Base-by-base conservation (phyloP, 2,113 vertebrate species). In the Lepisosteus osseus region DNA sequence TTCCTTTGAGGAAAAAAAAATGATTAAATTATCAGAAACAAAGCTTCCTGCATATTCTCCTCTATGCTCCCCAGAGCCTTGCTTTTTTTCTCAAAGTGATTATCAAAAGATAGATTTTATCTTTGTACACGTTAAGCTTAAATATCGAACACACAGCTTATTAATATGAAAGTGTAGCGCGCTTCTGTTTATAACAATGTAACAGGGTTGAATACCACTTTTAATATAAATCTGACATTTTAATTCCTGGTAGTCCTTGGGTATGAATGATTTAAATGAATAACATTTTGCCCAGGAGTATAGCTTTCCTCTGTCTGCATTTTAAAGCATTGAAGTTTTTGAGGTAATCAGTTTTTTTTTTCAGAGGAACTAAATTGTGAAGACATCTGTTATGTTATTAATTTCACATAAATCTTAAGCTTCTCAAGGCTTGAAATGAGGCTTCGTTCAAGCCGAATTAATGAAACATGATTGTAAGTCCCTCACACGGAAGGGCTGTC, bases 381-480 rank as follows among this genome's bases (percentile, higher is more conserved):
- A 95, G 94, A 97, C 95, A 97, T 97, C 95, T 97, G 94, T 94
- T 95, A 94, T 91, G 92, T 95, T 95, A 97, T 97, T 96, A 97
- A 96, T 95, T 96, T 97, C 94, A 94, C 94, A 96, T 96, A 95
- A 94, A 95, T 96, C 94, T 95, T 97, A 97, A 97, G 95, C 95
- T 96, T 93, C 92, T 94, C 88, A 91, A 94, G 94, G 94, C 93
- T 92, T 94, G 91, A 96, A 96, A 96, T 93, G 93, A 95, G 92
- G 95, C 92, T 94, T 96, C 94, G 93, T 94, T 96, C 94, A 94
- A 94, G 93, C 94, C 81, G 92, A 97, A 96, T 97, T 95, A 96
- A 98, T 96, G 94, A 96, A 96, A 97, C 95, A 96, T 95, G 96
- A 97, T 94, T 93, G 94, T 93, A 93, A 95, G 94, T 94, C 95